Base-by-base conservation (phyloP, 2,113 vertebrate genomes). In the Myiozetetes cayanensis region DNA sequence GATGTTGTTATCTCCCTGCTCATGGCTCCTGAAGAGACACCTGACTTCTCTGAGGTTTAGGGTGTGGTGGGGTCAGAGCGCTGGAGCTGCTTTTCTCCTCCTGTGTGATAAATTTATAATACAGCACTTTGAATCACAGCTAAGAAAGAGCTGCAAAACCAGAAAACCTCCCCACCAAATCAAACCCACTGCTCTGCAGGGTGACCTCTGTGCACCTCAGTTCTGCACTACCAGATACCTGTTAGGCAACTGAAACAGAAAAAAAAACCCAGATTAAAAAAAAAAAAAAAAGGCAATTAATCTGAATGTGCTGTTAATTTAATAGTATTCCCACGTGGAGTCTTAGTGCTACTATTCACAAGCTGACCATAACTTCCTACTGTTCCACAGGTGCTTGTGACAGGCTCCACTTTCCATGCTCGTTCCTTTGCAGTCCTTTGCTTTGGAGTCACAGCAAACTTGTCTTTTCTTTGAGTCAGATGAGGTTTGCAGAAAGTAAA, bases 221-320 rank as follows among this genome's bases (percentile, higher is more conserved):
- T 35, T 76, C 47, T 83, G 44, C 23, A 41, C 59, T 92, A 31
- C 11, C 12, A 86, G 82, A 13, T 90, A 95, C 76, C 88, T 93
- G 79, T 91, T 63, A 52, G 62, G 65, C 80, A 91, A 72, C 76
- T 63, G 44, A 28, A 46, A 56, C 63, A 86, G 62, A 58, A 47
- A 31, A 31, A 50, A 86, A 46, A 55, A 30, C 5, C 3, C 39
- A 63, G 31, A 3, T 5, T n/a, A n/a, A 31, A 37, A 49, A 53
- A 56, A 44, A 39, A 47, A 27, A 63, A 46, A 46, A 71, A 8
- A 2, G 3, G 41, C 67, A 80, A 80, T 90, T 92, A 89, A 92
- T 94, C 44, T 49, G 73, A 90, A 86, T 81, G 83, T 90, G 90
- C 61, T 93, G 73, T 93, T 94, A 97, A 93, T 97, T 93, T 91